phyloP scores from a whole-genome alignment of 2,888 invertebrate genomes.

The Pegoplata infirma region DNA sequence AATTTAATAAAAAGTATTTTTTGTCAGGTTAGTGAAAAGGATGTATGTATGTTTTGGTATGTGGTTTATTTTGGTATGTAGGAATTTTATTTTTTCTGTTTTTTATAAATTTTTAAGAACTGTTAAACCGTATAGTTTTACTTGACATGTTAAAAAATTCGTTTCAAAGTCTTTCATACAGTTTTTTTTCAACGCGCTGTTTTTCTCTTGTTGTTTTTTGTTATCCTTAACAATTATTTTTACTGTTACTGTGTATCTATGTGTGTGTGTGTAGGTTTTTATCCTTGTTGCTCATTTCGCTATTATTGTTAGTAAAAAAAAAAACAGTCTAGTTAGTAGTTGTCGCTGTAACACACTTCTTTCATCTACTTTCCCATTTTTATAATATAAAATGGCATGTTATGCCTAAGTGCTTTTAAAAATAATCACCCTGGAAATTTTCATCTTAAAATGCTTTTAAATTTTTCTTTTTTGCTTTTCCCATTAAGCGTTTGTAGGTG shows the following conservation, averaged over 20 bases:
- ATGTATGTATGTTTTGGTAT: background rate
- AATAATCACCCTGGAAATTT: conserved; percentile 34
- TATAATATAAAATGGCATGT: conserved; percentile 3
- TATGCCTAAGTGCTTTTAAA: conserved; percentile 36
- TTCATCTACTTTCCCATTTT: background rate
- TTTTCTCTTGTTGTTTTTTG: background rate
- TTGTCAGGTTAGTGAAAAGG: no score
- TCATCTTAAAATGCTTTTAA: conserved; percentile 38
- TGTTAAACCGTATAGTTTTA: background rate
- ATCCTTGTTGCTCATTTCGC: background rate
- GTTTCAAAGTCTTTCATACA: background rate
- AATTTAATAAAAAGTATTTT: no score
- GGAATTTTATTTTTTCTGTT: background rate
- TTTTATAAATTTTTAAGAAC: background rate
- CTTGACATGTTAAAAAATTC: background rate
- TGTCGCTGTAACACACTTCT: background rate
- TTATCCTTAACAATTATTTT: background rate
- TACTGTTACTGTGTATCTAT: background rate
- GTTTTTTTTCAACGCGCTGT: no score
- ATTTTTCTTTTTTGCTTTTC: conserved; percentile 25
- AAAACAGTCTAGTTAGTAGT: background rate
- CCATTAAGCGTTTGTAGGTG: conserved; percentile 45
- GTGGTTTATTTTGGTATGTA: background rate
- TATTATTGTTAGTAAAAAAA: background rate
- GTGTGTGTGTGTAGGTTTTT: background rate